Percentiles rank a stretch among this genome's conserved stretches.
Evolutionary conservation across 1,140 invertebrate genomes (phyloP).

Genomic region (Diprion similis): DNA sequence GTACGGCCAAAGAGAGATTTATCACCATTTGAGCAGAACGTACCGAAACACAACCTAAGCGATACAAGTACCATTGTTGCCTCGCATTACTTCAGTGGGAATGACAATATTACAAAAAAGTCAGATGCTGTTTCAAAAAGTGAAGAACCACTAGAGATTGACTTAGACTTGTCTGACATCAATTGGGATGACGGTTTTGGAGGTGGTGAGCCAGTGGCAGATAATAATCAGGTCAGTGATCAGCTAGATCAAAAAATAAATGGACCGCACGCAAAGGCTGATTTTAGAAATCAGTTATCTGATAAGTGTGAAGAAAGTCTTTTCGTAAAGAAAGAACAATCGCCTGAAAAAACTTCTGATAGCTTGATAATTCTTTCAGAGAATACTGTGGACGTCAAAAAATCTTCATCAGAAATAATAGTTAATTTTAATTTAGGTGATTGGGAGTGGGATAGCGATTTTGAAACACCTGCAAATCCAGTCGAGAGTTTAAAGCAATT

Average conservation of each 20-base stretch:
- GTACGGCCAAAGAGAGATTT: not conserved
- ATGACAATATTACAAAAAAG: not conserved
- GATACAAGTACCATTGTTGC: not conserved
- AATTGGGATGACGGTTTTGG: not conserved
- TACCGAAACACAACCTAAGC: not conserved
- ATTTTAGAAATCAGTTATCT: not conserved
- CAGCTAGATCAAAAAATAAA: not conserved
- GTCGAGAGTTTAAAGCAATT: not conserved
- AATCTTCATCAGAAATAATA: not conserved
- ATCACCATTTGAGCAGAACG: not conserved
- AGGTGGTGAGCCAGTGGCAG: not conserved
- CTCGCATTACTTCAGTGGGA: not conserved
- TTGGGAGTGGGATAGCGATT: constrained; percentile 24
- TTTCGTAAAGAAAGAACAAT: not conserved
- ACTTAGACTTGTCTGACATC: not conserved
- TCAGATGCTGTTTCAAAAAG: not conserved
- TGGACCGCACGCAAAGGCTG: not conserved
- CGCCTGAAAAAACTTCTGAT: not conserved
- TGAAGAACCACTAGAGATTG: not conserved
- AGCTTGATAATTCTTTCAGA: not conserved
- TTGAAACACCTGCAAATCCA: constrained; percentile 7
- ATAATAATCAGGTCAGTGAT: not conserved
- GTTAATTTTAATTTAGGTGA: constrained; percentile 9
- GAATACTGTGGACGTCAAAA: not conserved
- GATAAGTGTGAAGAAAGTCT: not conserved